These are phyloP conservation scores for Melinaea marsaeus DNA, from an alignment of 2,888 invertebrate genomes.

Conservation along the genomic window DNA sequence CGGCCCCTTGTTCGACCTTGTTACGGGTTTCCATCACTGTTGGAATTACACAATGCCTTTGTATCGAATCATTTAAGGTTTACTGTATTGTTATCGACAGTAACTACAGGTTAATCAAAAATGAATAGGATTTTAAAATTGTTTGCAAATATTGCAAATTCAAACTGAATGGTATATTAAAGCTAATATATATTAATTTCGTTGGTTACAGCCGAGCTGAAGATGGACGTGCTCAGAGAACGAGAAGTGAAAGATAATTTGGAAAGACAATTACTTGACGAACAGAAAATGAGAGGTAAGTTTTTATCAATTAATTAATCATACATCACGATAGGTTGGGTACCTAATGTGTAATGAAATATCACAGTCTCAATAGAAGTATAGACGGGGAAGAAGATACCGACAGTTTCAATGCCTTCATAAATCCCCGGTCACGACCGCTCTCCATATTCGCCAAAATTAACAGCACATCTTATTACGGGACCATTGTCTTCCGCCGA, in stretches of 20 bases:
- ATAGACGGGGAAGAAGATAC: conserved; percentile 9
- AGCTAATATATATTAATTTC: conserved; percentile 29
- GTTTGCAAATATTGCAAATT: conserved; percentile 42
- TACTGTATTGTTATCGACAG: neutral
- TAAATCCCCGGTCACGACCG: conserved; percentile 62
- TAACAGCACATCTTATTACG: conserved; percentile 71
- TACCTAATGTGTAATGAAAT: conserved; percentile 1
- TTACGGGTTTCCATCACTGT: conserved; percentile 70
- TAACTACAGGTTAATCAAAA: neutral
- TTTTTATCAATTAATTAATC: conserved; percentile 34
- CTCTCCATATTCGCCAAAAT: conserved; percentile 66
- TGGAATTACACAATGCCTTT: conserved; percentile 70
- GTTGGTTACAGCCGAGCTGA: conserved; percentile 91
- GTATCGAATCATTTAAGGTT: conserved; percentile 56
- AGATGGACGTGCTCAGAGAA: conserved; percentile 96
- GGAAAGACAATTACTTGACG: conserved; percentile 94
- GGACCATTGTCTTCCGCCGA: conserved; percentile 69
- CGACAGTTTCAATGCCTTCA: conserved; percentile 59
- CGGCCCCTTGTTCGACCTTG: conserved; percentile 73
- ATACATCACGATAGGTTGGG: neutral
- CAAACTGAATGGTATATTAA: neutral
- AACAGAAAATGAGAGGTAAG: conserved; percentile 97
- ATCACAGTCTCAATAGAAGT: conserved; percentile 5
- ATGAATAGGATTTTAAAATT: neutral
- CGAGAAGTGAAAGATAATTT: conserved; percentile 95